Evolutionary conservation across 2,888 invertebrate species (phyloP).

Genomic region (Dicycla oo): DNA sequence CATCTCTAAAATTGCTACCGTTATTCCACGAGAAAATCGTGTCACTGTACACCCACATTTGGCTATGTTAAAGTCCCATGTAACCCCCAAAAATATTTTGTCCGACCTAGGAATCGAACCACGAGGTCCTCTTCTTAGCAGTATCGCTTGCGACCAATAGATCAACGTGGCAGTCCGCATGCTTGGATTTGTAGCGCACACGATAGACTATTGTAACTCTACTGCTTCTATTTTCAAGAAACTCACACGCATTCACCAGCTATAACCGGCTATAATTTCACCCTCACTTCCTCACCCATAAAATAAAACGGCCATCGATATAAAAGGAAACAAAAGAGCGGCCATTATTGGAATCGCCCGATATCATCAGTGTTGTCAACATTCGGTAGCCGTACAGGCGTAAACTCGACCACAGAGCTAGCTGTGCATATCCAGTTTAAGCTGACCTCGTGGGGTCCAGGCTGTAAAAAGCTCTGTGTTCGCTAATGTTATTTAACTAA

Average conservation of each 20-base stretch:
- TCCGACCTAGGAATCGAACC: no score
- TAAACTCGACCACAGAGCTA: background rate
- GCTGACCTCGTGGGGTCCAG: background rate
- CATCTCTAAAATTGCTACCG: no score
- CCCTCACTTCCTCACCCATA: slow-evolving; percentile 19
- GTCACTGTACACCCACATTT: no score
- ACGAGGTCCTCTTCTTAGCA: no score
- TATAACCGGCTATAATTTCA: slow-evolving; percentile 15
- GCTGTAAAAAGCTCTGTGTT: background rate
- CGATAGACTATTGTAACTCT: background rate
- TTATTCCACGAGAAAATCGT: no score
- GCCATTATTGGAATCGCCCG: slow-evolving; percentile 44
- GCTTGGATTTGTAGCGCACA: no score
- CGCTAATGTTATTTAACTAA: background rate
- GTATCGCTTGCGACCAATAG: no score
- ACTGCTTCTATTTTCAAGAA: background rate
- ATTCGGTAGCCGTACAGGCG: slow-evolving; percentile 6
- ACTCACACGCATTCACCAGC: background rate
- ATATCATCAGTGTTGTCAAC: slow-evolving; percentile 57
- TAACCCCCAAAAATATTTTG: no score
- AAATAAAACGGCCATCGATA: slow-evolving; percentile 37
- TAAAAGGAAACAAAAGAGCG: slow-evolving; percentile 51
- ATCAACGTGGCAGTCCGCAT: no score
- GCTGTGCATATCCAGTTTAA: background rate
- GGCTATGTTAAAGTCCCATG: no score